phyloP scores from a whole-genome alignment of 1,140 invertebrate species.

The Rhopalosiphum maidis region DNA sequence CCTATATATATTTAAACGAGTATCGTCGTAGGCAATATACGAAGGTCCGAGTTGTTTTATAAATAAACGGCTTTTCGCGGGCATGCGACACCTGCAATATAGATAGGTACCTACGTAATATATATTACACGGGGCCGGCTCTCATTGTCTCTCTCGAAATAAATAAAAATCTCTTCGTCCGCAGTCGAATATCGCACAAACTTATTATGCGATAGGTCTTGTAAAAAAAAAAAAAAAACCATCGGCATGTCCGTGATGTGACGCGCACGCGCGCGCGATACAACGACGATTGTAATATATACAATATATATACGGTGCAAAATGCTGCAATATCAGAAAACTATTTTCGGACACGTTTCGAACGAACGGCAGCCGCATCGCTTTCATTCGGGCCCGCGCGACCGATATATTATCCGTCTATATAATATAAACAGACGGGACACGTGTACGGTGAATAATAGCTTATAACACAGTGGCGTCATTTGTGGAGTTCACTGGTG shows the following conservation, averaged over 20 bases:
- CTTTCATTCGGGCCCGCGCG: not conserved
- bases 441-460: not conserved
- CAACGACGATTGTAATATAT: not conserved
- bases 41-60: not conserved
- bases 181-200: not conserved
- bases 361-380: not conserved
- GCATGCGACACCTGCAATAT: not conserved
- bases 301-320: not conserved
- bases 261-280: not conserved
- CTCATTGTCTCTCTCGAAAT: not conserved
- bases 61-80: not conserved
- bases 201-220: not conserved
- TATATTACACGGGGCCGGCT: not conserved
- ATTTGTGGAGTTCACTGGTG: not conserved
- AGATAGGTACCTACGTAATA: not conserved
- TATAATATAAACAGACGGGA: not conserved
- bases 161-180: not conserved
- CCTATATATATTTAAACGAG: not conserved
- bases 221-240: not conserved
- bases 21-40: not conserved
- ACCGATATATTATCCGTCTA: conserved; percentile 4
- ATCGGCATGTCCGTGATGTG: not conserved
- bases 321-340: conserved; percentile 25
- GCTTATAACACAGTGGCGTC: not conserved
- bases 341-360: conserved; percentile 26